Conservation (phyloP, 2,888 invertebrate genomes). For the Polydrusus tereticollis region DNA sequence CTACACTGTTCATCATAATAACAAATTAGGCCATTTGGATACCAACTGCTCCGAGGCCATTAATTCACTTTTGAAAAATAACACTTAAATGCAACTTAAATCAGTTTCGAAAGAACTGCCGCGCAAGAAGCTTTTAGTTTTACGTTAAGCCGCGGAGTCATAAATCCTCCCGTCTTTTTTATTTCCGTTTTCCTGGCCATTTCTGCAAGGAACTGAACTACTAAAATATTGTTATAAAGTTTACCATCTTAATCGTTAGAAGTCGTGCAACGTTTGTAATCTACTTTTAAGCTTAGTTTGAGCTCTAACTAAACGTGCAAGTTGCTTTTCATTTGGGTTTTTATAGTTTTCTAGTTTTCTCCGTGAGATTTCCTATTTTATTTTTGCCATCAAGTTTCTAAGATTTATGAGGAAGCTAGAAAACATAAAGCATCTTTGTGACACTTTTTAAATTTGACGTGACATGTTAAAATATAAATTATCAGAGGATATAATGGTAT, state of each 20-base stretch:
- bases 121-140: conserved; percentile 36
- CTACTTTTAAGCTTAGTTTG: conserved; percentile 28
- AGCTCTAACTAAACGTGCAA: conserved; percentile 26
- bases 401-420: too few species aligned
- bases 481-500: too few species aligned
- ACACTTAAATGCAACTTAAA: conserved; percentile 32
- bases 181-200: conserved; percentile 20
- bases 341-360: conserved; percentile 9
- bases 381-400: background rate
- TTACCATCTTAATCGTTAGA: conserved; percentile 31
- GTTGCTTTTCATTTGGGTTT: conserved; percentile 21
- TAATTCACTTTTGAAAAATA: conserved; percentile 36
- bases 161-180: conserved; percentile 23
- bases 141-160: conserved; percentile 34
- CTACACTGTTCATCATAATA: conserved; percentile 27
- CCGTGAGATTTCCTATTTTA: background rate
- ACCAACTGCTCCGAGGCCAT: conserved; percentile 28
- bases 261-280: conserved; percentile 34
- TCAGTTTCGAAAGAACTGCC: conserved; percentile 28
- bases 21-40: conserved; percentile 37
- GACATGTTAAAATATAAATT: too few species aligned
- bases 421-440: too few species aligned
- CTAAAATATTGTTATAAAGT: conserved; percentile 40
- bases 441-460: too few species aligned
- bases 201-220: conserved; percentile 26